These are phyloP conservation scores for Gymnosoma rotundatum DNA, from an alignment of 2,888 invertebrate genomes.

Conservation along the genomic window DNA sequence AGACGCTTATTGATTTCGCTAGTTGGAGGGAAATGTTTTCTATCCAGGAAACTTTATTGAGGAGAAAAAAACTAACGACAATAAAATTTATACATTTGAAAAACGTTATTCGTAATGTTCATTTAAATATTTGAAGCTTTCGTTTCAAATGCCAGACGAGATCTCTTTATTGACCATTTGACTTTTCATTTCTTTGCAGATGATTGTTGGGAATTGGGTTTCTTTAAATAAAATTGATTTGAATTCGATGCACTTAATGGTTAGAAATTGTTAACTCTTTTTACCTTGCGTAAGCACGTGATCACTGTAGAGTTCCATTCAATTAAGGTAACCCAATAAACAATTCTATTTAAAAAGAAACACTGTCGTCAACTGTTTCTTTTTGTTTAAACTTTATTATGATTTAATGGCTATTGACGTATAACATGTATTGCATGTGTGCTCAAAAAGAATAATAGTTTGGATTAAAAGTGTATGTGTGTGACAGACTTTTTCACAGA, in stretches of 20 bases:
- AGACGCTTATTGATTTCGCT: conserved; percentile 49
- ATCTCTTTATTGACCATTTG: conserved; percentile 52
- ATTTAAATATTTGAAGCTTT: conserved; percentile 19
- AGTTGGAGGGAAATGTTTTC: conserved; percentile 11
- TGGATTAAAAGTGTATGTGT: too few relatives aligned
- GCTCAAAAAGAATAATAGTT: too few relatives aligned
- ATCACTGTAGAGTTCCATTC: conserved; percentile 1
- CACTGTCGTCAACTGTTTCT: background rate
- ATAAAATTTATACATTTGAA: conserved; percentile 36
- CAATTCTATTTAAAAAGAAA: background rate
- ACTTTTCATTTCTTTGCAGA: conserved; percentile 3
- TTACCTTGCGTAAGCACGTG: conserved; percentile 58
- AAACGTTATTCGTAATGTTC: conserved; percentile 2
- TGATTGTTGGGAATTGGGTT: conserved; percentile 26
- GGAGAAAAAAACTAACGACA: background rate
- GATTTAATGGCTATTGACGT: too few relatives aligned
- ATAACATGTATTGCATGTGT: too few relatives aligned
- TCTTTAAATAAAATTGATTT: conserved; percentile 65
- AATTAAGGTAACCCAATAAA: conserved; percentile 30
- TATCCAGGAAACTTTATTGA: too few relatives aligned
- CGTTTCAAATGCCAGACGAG: conserved; percentile 17
- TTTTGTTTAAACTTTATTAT: too few relatives aligned
- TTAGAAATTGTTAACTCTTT: conserved; percentile 16
- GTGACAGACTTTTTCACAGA: too few relatives aligned
- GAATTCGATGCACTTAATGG: conserved; percentile 64